phyloP scores from a whole-genome alignment of 2,113 vertebrate species.

The Tenrec ecaudatus region DNA sequence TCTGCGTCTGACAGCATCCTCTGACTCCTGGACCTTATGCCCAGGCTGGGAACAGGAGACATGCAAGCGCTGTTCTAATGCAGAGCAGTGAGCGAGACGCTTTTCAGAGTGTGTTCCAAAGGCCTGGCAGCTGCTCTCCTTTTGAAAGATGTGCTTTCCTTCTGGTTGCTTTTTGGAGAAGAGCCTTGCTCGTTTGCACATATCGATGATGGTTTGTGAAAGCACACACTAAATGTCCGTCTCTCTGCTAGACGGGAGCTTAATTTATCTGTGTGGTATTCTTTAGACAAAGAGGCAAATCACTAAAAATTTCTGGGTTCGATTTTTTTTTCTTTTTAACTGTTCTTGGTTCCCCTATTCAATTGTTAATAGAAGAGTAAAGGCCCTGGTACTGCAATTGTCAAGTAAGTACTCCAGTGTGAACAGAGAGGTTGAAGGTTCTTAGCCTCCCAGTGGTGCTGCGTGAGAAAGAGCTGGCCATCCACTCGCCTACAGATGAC shows the following conservation, averaged over 20 bases:
- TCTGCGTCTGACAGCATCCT: background rate
- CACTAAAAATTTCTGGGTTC: background rate
- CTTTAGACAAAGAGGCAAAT: background rate
- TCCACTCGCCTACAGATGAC: background rate
- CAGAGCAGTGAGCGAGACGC: constrained; percentile 48
- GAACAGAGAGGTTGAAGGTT: background rate
- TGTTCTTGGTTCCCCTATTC: constrained; percentile 1
- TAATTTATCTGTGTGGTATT: background rate
- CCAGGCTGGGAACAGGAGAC: background rate
- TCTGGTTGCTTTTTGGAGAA: background rate
- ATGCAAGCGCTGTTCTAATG: background rate
- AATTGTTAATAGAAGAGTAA: background rate
- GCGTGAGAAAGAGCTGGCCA: background rate
- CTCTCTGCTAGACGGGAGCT: constrained; percentile 34
- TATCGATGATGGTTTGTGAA: constrained; percentile 41
- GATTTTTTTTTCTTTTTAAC: background rate
- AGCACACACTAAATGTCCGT: constrained; percentile 43
- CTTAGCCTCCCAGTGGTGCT: background rate
- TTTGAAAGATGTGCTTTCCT: constrained; percentile 30
- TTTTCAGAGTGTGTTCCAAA: constrained; percentile 70
- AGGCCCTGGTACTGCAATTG: background rate
- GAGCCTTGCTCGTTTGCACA: constrained; percentile 69
- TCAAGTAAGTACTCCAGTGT: background rate
- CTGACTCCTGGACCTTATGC: background rate
- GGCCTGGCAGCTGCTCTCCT: constrained; percentile 48